These are phyloP conservation scores for Sinohyriopsis cumingii DNA, from an alignment of 2,888 invertebrate species.

Conservation along the genomic window DNA sequence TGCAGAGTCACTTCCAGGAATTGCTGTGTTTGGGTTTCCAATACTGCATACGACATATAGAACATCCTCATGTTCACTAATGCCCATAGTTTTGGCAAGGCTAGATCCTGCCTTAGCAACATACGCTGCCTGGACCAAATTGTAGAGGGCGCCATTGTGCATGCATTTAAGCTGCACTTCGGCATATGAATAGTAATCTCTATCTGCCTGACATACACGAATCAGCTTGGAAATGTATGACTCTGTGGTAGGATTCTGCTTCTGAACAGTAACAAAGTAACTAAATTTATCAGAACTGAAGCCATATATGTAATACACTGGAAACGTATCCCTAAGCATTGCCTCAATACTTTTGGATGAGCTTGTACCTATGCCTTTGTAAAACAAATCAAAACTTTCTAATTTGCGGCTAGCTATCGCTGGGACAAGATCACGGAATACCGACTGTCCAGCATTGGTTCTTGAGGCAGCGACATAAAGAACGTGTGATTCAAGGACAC, in stretches of 20 bases:
- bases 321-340: constrained; percentile 90
- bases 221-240: constrained; percentile 91
- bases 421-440: constrained; percentile 80
- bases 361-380: constrained; percentile 76
- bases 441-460: constrained; percentile 50
- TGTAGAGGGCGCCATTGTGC: constrained; percentile 79
- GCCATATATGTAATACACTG: constrained; percentile 95
- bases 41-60: constrained; percentile 95
- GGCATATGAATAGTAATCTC: constrained; percentile 96
- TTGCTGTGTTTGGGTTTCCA: constrained; percentile 73
- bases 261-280: constrained; percentile 96
- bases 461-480: constrained; percentile 94
- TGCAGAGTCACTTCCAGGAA: constrained; percentile 79
- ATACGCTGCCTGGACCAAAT: constrained; percentile 94
- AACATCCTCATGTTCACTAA: constrained; percentile 91
- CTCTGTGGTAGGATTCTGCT: constrained; percentile 75
- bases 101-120: constrained; percentile 95
- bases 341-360: constrained; percentile 80
- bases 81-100: constrained; percentile 89
- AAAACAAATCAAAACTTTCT: constrained; percentile 89
- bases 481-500: constrained; percentile 70
- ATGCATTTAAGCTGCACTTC: constrained; percentile 97
- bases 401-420: constrained; percentile 93
- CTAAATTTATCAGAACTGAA: constrained; percentile 96
- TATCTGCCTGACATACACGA: constrained; percentile 95